Percentiles rank a stretch among this genome's conserved stretches.
phyloP scores from a whole-genome alignment of 2,888 invertebrate species.

The Meandrusa payeni region DNA sequence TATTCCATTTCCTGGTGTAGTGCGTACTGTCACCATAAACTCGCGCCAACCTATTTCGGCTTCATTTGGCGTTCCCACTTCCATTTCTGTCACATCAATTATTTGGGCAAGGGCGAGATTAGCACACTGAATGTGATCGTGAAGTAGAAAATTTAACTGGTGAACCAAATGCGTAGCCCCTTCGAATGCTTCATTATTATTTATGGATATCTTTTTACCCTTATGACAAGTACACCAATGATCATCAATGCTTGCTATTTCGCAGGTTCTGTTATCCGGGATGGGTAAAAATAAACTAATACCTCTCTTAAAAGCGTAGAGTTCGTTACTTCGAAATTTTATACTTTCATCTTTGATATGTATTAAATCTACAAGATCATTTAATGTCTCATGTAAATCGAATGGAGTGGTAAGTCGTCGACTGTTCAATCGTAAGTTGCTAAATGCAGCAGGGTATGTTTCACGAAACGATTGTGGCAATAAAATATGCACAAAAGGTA shows the following conservation, averaged over 20 bases:
- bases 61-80: conserved; percentile 63
- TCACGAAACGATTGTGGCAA: conserved; percentile 85
- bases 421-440: conserved; percentile 83
- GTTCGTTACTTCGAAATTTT: conserved; percentile 39
- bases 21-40: conserved; percentile 81
- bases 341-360: conserved; percentile 38
- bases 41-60: conserved; percentile 58
- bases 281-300: conserved; percentile 88
- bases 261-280: conserved; percentile 85
- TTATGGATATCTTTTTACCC: conserved; percentile 68
- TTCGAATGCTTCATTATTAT: conserved; percentile 69
- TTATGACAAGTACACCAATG: conserved; percentile 93
- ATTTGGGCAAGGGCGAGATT: conserved; percentile 70
- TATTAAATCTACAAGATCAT: conserved; percentile 81
- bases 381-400: conserved; percentile 89
- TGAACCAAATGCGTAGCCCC: conserved; percentile 81
- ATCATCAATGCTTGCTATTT: conserved; percentile 85
- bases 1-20: conserved; percentile 83
- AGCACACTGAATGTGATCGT: conserved; percentile 82
- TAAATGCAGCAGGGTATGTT: conserved; percentile 79
- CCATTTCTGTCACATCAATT: conserved; percentile 62
- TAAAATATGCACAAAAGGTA: conserved; percentile 87
- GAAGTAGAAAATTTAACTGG: conserved; percentile 82
- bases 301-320: conserved; percentile 63
- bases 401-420: conserved; percentile 85